Evolutionary conservation across 35 echinoderm and acorn worm genomes (phyloP), one percentile per base, ranked within the genome.

Genomic region (Ophiothrix spiculata): DNA sequence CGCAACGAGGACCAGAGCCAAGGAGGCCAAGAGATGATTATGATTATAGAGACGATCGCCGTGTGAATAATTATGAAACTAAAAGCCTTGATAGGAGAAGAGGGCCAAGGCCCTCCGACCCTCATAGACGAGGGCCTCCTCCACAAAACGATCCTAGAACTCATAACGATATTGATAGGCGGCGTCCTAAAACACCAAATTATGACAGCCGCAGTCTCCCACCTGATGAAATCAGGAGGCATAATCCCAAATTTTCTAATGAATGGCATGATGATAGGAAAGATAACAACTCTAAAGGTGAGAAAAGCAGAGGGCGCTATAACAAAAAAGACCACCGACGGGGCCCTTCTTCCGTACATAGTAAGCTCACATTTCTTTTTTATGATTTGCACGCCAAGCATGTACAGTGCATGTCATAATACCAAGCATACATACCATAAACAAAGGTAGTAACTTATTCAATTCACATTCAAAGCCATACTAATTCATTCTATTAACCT

Each of bases 151-250:
- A n/a, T 12, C 60, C 60, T n/a, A 69, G 60, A 28, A 69, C 60
- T 69, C 60, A 28, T 69, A 28, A 69, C 4, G 21, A 54, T 54
- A 10, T 25, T 15, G 60, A 69, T 25, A 69, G 60, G 60, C 17
- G 60, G 60, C 60, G 60, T 4, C 60, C 60, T 25, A 69, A 69
- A n/a, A 69, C 60, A 25, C 60, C 60, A 69, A 69, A 69, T n/a
- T 69, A 69, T 69, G 60, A 69, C 60, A 69, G 60, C 23, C 17
- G 60, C 3, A 69, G 60, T n/a, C 25, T 69, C 10, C 60, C 60
- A 25, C 60, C 60, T 69, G 60, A 69, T 69, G 60, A 69, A 69
- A 69, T 69, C 60, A 69, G 60, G 60, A 69, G 60, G 29, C 60
- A 69, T 69, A 69, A 69, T 25, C 60, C 60, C 23, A 69, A n/a